phyloP scores from a whole-genome alignment of 1,140 invertebrate genomes.

The Drosophila persimilis region DNA sequence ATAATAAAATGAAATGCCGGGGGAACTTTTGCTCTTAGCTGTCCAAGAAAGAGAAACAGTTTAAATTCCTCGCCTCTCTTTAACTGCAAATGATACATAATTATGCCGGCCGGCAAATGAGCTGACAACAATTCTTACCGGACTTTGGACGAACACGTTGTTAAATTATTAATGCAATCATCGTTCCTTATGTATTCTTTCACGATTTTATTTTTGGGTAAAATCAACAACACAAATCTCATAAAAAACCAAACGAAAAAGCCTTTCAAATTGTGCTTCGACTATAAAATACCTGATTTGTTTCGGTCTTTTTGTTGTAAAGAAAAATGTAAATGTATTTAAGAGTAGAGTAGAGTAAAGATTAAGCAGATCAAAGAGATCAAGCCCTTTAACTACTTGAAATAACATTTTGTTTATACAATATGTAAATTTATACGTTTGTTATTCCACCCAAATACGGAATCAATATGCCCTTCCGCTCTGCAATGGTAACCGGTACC shows the following conservation, averaged over 20 bases:
- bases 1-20: slow-evolving; percentile 8
- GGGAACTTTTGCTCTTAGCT: slow-evolving; percentile 12
- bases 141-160: slow-evolving; percentile 48
- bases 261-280: not conserved
- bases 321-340: too few relatives aligned
- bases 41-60: not conserved
- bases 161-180: slow-evolving; percentile 52
- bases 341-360: too few relatives aligned
- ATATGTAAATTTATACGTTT: too few relatives aligned
- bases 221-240: slow-evolving; percentile 28
- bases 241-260: not conserved
- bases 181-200: slow-evolving; percentile 42
- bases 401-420: too few relatives aligned
- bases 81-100: slow-evolving; percentile 23
- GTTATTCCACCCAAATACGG: too few relatives aligned
- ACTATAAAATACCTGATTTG: not conserved
- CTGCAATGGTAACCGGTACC: slow-evolving; percentile 2
- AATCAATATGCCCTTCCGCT: slow-evolving; percentile 6
- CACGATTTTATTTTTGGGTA: slow-evolving; percentile 30
- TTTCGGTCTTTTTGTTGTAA: too few relatives aligned
- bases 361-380: too few relatives aligned
- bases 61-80: too few relatives aligned
- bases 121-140: slow-evolving; percentile 30
- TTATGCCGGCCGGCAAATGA: slow-evolving; percentile 55
- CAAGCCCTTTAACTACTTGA: too few relatives aligned